Conservation (phyloP, 1,140 invertebrate genomes). For the Brachionus paranguensis region DNA sequence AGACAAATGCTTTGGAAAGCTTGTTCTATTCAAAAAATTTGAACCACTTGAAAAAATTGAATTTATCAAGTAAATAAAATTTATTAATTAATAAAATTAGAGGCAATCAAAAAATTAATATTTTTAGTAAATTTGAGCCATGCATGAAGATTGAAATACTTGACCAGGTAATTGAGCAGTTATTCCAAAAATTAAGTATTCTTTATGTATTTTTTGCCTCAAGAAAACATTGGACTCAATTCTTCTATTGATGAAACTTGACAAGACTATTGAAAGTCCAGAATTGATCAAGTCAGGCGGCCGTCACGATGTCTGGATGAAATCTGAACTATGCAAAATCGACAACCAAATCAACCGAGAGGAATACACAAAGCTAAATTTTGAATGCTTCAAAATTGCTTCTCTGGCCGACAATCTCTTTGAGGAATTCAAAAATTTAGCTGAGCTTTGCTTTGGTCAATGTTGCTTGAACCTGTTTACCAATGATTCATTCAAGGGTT, state of each 20-base stretch:
- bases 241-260: background rate
- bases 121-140: background rate
- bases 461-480: background rate
- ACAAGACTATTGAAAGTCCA: background rate
- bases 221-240: background rate
- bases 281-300: background rate
- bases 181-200: background rate
- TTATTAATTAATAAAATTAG: background rate
- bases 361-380: background rate
- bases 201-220: background rate
- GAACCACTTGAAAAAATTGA: background rate
- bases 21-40: background rate
- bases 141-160: constrained; percentile 10
- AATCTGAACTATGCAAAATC: background rate
- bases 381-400: background rate
- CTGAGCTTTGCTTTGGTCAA: background rate
- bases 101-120: background rate
- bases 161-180: background rate
- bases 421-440: background rate
- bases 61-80: constrained; percentile 1
- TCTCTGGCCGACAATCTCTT: background rate
- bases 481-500: background rate
- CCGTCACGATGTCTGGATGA: background rate
- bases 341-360: background rate
- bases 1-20: background rate